Evolutionary conservation across 2,888 invertebrate genomes (phyloP), one percentile per base, ranked within the genome.

Genomic region (Mactromeris polynyma): DNA sequence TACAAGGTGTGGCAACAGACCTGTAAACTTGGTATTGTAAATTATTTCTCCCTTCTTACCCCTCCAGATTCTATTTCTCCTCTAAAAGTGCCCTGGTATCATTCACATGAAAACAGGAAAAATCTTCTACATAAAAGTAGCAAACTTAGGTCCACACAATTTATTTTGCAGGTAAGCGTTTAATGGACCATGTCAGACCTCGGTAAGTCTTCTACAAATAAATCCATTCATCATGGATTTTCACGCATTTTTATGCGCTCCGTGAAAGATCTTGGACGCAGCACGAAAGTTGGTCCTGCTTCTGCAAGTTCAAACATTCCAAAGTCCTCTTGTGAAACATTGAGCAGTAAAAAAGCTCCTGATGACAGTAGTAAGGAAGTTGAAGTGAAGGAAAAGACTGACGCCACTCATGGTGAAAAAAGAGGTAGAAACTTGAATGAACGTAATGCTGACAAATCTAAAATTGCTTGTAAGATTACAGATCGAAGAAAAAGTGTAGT

Each of bases 171-270:
- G 83, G 46, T 73, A 42, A 73, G 19, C 69, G 73, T 73, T 82
- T 82, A 46, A 83, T 73, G 64, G 73, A 83, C 40, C 42, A 83
- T 83, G 83, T 69, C 83, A 83, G 69, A 46, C 19, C 21, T 31
- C 40, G 21, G 33, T 36, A 64, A 3, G 36, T 17, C n/a, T 38
- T 33, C 83, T 46, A 21, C 69, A 73, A 31, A 83, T 19, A 83
- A 83, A 83, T 26, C 73, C 42, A 64, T 33, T 40, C 33, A 33
- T 19, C 36, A 17, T 19, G 83, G 73, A 26, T 42, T 83, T 42
- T 83, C 69, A 21, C 81, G 86, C 42, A 86, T 86, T 69, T 86
- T 86, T 42, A 81, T 73, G 69, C 81, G 73, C 21, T 86, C 86
- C 9, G 81, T 86, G 19, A 86, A 69, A 77, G 81, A 81, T 21